phyloP scores from a whole-genome alignment of 2,797 vertebrate genomes.

The Labroides dimidiatus region DNA sequence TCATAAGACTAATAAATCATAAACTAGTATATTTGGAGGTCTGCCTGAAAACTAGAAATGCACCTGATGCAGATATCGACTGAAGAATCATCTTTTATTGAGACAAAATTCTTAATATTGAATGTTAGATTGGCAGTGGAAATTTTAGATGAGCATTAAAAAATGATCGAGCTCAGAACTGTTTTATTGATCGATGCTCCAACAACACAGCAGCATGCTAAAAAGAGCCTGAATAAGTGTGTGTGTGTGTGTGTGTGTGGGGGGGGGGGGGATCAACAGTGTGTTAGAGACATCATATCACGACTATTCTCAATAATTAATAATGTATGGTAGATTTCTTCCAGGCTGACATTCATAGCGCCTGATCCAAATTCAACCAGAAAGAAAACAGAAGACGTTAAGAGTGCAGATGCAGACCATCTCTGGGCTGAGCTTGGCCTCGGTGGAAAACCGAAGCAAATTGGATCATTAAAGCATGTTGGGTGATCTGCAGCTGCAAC shows the following conservation, averaged over 20 bases:
- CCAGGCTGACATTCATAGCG: constrained; percentile 1
- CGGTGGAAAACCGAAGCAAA: constrained; percentile 39
- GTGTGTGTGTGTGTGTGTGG: too few relatives aligned
- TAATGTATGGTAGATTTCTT: constrained; percentile 50
- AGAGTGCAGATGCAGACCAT: constrained; percentile 27
- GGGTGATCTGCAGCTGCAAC: constrained; percentile 51
- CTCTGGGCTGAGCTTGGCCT: too few relatives aligned
- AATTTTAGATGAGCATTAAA: constrained; percentile 44
- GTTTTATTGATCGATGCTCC: neutral
- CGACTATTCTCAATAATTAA: constrained; percentile 48
- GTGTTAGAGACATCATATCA: constrained; percentile 11
- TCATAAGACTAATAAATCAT: neutral
- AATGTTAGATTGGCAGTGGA: constrained; percentile 24
- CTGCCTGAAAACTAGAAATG: neutral
- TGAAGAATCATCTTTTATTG: constrained; percentile 39
- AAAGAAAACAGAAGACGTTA: constrained; percentile 12
- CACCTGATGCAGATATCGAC: constrained; percentile 2
- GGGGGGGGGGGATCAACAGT: constrained; percentile 18
- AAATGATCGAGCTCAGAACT: constrained; percentile 3
- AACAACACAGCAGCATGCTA: neutral
- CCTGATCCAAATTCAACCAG: constrained; percentile 40
- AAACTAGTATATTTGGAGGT: constrained; percentile 8
- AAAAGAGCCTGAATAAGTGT: neutral
- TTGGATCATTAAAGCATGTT: constrained; percentile 38
- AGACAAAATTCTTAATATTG: constrained; percentile 37